Evolutionary conservation across 2,888 invertebrate genomes (phyloP), one percentile per base, ranked within the genome.

Genomic region (Pardosa pseudoannulata): DNA sequence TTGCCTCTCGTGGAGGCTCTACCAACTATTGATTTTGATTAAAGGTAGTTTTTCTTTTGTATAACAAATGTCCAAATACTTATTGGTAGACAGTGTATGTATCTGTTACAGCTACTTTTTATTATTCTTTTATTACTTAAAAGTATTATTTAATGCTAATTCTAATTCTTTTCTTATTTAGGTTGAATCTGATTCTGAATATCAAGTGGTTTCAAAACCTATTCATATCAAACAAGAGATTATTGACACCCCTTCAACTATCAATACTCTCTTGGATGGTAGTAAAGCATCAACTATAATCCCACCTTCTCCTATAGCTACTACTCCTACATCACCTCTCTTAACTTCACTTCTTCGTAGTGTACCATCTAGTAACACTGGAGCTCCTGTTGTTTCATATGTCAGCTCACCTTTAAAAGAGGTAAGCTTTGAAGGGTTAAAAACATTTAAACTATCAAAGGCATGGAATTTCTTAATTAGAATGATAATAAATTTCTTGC

Each of bases 331-430:
- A 7, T 92, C 93, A 9, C 96, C 96, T 0, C 92, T 97, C 56
- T 92, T 97, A 62, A 96, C 97, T 6, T 96, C 96, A 56, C 92
- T 97, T 39, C 92, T 97, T 2, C 96, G 96, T 91, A 95, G 95
- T 65, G 94, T 94, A 0, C 93, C 94, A 27, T 93, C 93, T 27
- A 27, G 78, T 16, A 50, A 64, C 36, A 28, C 86, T 68, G 23
- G 16, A 32, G 36, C 76, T 39, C 79, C 46, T 9, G 41, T 70
- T 28, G 23, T 73, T 2, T 50, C 73, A n/a, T 67, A 78, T 31
- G 32, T 82, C 11, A 75, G 62, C 36, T 71, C 86, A 13, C 75
- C 82, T 11, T 41, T 76, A n/a, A 85, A 78, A 68, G 83, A 85
- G 78, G 83, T 85, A 78, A 36, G 28, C 19, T 50, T 72, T 9